Evolutionary conservation across 2,797 vertebrate species (phyloP).

Genomic region (Pangasius sanitwongsei): DNA sequence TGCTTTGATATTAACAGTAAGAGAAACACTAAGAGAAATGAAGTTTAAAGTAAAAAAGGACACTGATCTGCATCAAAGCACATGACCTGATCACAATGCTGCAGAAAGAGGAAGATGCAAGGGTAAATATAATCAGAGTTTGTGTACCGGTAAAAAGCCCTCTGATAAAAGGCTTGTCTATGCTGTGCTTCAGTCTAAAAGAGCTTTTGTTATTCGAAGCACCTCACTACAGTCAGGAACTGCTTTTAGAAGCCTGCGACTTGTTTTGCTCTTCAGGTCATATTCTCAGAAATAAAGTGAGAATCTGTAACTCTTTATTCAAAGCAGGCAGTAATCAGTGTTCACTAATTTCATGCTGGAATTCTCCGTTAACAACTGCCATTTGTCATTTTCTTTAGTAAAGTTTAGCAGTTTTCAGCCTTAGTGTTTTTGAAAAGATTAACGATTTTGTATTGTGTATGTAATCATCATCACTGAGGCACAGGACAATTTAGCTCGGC

Average conservation of each 20-base stretch:
- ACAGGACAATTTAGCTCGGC: neutral
- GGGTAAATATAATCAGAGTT: slow-evolving; percentile 23
- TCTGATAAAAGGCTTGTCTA: slow-evolving; percentile 15
- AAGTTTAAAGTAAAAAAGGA: neutral
- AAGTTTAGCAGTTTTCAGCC: neutral
- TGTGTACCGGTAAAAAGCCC: slow-evolving; percentile 13
- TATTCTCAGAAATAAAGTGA: slow-evolving; percentile 5
- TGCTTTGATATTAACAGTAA: neutral
- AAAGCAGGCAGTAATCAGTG: neutral
- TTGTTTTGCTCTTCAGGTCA: slow-evolving; percentile 10
- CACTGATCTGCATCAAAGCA: slow-evolving; percentile 30
- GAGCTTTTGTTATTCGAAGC: slow-evolving; percentile 21
- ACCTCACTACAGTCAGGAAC: slow-evolving; percentile 22
- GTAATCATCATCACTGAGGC: neutral
- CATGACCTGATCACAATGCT: slow-evolving; percentile 33
- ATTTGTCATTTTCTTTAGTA: neutral
- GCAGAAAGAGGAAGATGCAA: neutral
- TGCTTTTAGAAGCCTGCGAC: neutral
- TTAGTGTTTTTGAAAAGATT: neutral
- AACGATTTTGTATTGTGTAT: neutral
- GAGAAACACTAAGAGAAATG: neutral
- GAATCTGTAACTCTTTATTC: neutral
- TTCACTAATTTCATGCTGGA: neutral
- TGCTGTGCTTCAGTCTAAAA: slow-evolving; percentile 13
- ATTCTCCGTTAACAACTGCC: neutral